Evolutionary conservation across 1,140 invertebrate species (phyloP).

Genomic region (Drosophila nigrodunni): DNA sequence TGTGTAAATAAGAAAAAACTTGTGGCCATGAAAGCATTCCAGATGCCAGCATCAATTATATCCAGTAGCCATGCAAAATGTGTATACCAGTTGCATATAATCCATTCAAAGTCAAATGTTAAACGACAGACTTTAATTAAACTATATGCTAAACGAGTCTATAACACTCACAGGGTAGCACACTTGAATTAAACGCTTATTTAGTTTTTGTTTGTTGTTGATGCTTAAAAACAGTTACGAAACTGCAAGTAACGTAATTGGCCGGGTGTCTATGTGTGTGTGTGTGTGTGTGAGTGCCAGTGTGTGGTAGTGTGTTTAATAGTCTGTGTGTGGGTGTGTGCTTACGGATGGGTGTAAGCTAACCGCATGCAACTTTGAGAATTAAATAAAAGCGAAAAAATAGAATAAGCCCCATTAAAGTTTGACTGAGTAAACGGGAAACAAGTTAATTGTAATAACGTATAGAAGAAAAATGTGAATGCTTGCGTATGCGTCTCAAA

Average conservation of each 20-base stretch:
- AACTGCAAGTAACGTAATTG: background rate
- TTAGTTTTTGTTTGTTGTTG: background rate
- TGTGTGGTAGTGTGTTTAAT: background rate
- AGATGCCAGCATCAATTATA: constrained; percentile 49
- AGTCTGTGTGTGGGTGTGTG: background rate
- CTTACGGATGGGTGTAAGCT: background rate
- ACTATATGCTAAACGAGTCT: too few species aligned
- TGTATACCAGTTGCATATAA: background rate
- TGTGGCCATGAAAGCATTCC: constrained; percentile 53
- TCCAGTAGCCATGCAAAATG: background rate
- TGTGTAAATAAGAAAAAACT: background rate
- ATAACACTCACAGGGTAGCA: background rate
- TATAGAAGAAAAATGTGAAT: background rate
- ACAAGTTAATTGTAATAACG: background rate
- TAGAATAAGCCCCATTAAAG: background rate
- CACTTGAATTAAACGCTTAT: background rate
- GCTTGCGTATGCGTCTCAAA: background rate
- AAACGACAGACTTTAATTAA: too few species aligned
- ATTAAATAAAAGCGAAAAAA: background rate
- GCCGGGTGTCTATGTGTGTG: background rate
- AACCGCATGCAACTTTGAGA: background rate
- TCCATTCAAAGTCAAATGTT: too few species aligned
- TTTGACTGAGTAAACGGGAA: background rate
- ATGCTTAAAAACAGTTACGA: background rate
- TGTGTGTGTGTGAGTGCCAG: background rate